Base-by-base conservation (phyloP, 37 sponge, comb jelly and placozoan species). In the Oscarella lobularis region DNA sequence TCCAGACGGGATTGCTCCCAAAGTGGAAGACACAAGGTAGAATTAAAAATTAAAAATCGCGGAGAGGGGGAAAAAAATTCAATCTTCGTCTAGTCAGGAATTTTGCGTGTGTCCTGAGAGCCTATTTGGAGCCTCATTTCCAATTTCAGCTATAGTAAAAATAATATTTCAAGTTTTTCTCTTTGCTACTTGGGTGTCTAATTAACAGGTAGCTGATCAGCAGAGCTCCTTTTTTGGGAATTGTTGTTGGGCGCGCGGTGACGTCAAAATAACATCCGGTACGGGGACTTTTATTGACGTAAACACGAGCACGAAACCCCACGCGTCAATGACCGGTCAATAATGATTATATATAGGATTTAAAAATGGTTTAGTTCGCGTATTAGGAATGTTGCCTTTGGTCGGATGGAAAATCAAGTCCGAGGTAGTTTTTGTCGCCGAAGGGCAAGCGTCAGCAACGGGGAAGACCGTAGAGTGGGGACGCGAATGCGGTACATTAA, bases 381-480 rank as follows among this genome's bases (percentile, higher is more conserved):
- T n/a, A n/a, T n/a, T n/a, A 68, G 71, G 88, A 4, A 69, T 88
- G 38, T 97, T 91, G 66, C 99, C 99, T 1, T 66, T 90, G 2
- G 78, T 97, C 9, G 99, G 89, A 0, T 97, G 99, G 99, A 90
- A 90, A 77, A 83, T 86, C 38, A 89, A 89, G 5, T 20, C 72
- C 0, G 89, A 90, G 31, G 36, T 88, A 66, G 73, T 48, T 0
- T 93, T 82, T 75, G 67, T 97, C 1, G 91, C 91, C 0, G 99
- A 97, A 68, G 86, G 91, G 1, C 80, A 85, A 30, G 86, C 89
- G 38, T 74, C 94, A 9, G 89, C 87, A 41, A 76, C 84, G 36
- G 99, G 99, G 31, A 93, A 85, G 69, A 84, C 87, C 0, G 69
- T 93, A n/a, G 91, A 97, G 34, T 97, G 99, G 99, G 88, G 85